These are phyloP conservation scores for Leucophenga varia DNA, from an alignment of 1,140 invertebrate genomes.

Conservation along the genomic window DNA sequence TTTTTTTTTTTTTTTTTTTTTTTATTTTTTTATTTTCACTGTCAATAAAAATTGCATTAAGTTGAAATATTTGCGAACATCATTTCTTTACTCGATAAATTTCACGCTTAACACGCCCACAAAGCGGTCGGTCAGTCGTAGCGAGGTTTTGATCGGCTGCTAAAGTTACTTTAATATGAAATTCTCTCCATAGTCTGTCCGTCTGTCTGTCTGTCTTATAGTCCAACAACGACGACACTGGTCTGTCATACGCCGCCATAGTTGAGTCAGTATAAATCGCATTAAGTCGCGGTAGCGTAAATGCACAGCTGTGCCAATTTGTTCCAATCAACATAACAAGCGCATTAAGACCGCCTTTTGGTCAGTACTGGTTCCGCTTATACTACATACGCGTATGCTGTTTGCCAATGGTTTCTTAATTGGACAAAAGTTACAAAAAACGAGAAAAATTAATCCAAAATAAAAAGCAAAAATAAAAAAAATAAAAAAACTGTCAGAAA, in stretches of 20 bases:
- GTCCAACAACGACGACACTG: too few relatives aligned
- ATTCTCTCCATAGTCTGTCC: too few relatives aligned
- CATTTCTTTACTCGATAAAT: conserved; percentile 11
- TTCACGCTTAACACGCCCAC: conserved; percentile 4
- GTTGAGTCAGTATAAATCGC: conserved; percentile 49
- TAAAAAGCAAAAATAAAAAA: too few relatives aligned
- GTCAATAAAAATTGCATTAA: conserved; percentile 55
- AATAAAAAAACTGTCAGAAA: too few relatives aligned
- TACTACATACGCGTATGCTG: neutral
- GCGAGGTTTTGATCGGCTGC: too few relatives aligned
- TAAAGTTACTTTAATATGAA: too few relatives aligned
- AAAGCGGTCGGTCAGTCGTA: too few relatives aligned
- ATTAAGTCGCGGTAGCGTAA: conserved; percentile 27
- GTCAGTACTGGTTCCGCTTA: conserved; percentile 9
- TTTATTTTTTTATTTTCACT: conserved; percentile 27
- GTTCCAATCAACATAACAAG: neutral
- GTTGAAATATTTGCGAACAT: conserved; percentile 8
- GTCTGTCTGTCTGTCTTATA: conserved; percentile 4
- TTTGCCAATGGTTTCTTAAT: too few relatives aligned
- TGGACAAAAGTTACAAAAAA: too few relatives aligned
- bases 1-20: neutral
- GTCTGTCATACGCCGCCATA: too few relatives aligned
- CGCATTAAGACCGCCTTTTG: conserved; percentile 8
- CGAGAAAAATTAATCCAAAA: too few relatives aligned
- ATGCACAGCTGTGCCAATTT: neutral